These are phyloP conservation scores for Cephalopholis sonnerati DNA, from an alignment of 2,113 vertebrate genomes.

Conservation along the genomic window DNA sequence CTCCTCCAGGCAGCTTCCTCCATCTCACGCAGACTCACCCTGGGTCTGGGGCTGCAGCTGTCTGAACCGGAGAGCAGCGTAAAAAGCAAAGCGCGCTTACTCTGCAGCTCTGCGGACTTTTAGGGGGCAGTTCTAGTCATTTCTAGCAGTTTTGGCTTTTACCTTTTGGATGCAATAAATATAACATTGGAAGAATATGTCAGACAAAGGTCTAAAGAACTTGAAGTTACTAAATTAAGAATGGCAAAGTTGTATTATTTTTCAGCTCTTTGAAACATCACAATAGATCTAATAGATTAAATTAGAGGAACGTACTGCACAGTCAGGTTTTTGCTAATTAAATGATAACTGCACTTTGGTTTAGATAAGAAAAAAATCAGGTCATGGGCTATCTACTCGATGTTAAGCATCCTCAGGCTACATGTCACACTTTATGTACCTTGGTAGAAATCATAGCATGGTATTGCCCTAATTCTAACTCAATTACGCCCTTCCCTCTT, in stretches of 20 bases:
- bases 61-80: no score
- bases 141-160: not conserved
- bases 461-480: conserved; percentile 65
- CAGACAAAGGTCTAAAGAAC: not conserved
- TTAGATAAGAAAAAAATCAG: conserved; percentile 3
- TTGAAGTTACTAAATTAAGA: not conserved
- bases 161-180: not conserved
- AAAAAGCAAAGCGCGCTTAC: no score
- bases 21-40: no score
- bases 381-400: conserved; percentile 12
- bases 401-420: conserved; percentile 16
- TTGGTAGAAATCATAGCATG: conserved; percentile 49
- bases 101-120: no score
- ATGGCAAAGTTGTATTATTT: not conserved
- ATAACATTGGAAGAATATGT: not conserved
- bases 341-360: not conserved
- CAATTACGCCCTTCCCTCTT: conserved; percentile 61
- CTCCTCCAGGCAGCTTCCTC: no score
- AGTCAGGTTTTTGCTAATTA: not conserved
- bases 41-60: no score
- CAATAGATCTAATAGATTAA: not conserved
- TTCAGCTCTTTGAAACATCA: not conserved
- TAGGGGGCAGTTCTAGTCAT: no score
- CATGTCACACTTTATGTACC: conserved; percentile 59
- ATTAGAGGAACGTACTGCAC: not conserved